phyloP scores from a whole-genome alignment of 53 echinoderm and acorn worm species.

The Astropecten irregularis region DNA sequence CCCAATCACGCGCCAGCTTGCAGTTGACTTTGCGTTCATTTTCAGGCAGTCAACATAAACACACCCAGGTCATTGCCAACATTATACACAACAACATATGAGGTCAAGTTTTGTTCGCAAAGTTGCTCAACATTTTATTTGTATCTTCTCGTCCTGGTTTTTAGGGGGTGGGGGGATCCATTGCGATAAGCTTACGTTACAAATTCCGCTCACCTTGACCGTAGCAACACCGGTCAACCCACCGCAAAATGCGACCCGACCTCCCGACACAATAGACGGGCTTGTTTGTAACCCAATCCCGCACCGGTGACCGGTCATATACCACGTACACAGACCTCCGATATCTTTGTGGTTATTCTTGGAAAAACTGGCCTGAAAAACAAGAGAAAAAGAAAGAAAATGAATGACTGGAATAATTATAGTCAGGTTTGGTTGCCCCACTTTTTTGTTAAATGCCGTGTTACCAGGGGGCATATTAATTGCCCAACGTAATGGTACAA shows the following conservation, averaged over 20 bases:
- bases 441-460: background rate
- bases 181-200: background rate
- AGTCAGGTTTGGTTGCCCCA: background rate
- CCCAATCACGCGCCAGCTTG: no score
- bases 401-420: background rate
- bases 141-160: no score
- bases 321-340: background rate
- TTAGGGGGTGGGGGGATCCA: no score
- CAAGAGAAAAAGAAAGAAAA: no score
- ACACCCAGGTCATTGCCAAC: no score
- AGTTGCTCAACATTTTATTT: no score
- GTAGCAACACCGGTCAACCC: constrained; percentile 7
- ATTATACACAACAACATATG: no score
- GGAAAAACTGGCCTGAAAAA: no score
- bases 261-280: constrained; percentile 11
- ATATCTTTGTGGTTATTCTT: constrained; percentile 44
- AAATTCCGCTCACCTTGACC: constrained; percentile 11
- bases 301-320: constrained; percentile 19
- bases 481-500: constrained; percentile 26
- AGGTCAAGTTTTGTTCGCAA: no score
- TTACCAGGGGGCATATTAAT: no score
- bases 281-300: constrained; percentile 36
- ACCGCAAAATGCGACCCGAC: background rate
- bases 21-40: no score
- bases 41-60: no score